Evolutionary conservation across 2,888 invertebrate genomes (phyloP), one percentile per base, ranked within the genome.

Genomic region (Aromia moschata): DNA sequence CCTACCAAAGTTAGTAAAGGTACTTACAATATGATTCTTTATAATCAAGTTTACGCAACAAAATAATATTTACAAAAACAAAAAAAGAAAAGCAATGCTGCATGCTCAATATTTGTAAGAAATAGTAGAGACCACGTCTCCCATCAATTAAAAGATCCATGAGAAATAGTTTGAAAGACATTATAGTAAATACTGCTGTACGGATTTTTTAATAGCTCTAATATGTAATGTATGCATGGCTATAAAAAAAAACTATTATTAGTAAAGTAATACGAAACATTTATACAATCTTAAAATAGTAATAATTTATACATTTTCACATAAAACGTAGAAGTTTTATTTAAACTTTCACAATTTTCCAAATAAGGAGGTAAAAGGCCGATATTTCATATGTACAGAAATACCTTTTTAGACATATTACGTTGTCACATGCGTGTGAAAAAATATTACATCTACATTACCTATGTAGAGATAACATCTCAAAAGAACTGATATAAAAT

Each of bases 291-390:
- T 49, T 15, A 20, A 15, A 10, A 38, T 49, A 49, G 36, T 49
- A 25, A 49, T 49, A 49, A 49, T 25, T 49, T 49, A 49, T 49
- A 3, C 38, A 38, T 49, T 49, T 49, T 38, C 46, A 36, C 33
- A 47, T 47, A 47, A 33, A 25, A 43, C 37, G 49, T 18, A 49
- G 49, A 49, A 49, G 38, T 49, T 49, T 30, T 40, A 37, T 49
- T 49, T 12, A 25, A 36, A 38, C 49, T 49, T 49, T 49, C 49
- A 49, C 49, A 49, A 49, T 49, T 38, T 38, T 15, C 49, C 38
- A 38, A 38, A 43, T 38, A 49, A 30, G 38, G 49, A 49, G 12
- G 49, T 49, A 49, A 49, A 38, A 49, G 36, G 12, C 14, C 18
- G 49, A 40, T 49, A 49, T 38, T 38, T 49, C 20, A 49, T 49